Conservation (phyloP, 2,797 vertebrate species). For the Rhinella marina region DNA sequence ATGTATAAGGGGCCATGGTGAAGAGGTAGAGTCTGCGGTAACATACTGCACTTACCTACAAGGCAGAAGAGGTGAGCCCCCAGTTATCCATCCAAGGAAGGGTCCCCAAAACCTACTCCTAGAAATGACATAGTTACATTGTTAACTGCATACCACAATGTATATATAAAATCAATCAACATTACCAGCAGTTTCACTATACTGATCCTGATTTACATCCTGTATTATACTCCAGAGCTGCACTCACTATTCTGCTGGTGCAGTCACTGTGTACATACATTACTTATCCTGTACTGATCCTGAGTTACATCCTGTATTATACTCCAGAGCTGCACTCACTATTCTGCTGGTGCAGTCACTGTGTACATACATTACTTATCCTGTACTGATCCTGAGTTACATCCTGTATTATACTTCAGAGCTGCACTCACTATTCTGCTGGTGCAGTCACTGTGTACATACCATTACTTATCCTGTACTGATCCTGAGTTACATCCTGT, state of each 20-base stretch:
- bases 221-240: constrained; percentile 7
- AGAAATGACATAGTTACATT: too few species aligned
- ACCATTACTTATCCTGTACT: not conserved
- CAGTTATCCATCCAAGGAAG: too few species aligned
- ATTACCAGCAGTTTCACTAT: too few species aligned
- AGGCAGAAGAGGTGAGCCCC: too few species aligned
- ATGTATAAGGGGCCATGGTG: not conserved
- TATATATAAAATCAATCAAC: too few species aligned
- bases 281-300: not conserved
- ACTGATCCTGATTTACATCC: not conserved
- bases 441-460: too few species aligned
- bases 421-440: not conserved
- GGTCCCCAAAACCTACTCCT: too few species aligned
- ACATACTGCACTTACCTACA: too few species aligned
- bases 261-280: not conserved
- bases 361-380: not conserved
- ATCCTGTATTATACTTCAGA: not conserved
- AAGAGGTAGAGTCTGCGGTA: not conserved
- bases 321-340: not conserved
- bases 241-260: not conserved
- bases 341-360: not conserved
- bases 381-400: not conserved
- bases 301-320: not conserved
- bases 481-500: not conserved
- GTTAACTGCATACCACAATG: too few species aligned